Base-by-base conservation (phyloP, 2,888 invertebrate species). In the Carpatolechia fugitivella region DNA sequence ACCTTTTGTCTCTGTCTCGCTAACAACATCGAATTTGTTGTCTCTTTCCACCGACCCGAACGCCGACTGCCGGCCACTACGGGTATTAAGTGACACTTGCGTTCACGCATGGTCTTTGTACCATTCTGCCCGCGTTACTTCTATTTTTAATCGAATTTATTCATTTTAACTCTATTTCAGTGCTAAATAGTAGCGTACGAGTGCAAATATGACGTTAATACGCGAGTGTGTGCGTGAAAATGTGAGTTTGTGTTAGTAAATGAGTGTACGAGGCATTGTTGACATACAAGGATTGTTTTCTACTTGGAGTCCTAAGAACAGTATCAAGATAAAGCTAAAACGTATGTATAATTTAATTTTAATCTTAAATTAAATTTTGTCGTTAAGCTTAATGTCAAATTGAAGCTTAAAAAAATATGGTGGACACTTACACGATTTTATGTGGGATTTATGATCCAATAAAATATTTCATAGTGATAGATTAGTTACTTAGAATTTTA, bases 301-400 rank as follows among this genome's bases (percentile, higher is more conserved):
- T 63, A 82, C 82, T 74, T 90, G 89, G 89, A 88, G 83, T 72
- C 88, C 89, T 48, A 89, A 87, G 76, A 85, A 82, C 75, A 87
- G 76, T 72, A 80, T 90, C 84, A 90, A 89, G 78, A 88, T 90
- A 84, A 90, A 89, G 76, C 83, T 90, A 53, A 90, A 90, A 83
- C 89, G 89, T 90, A 83, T 63, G 89, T 87, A 63, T 20, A 47
- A 14, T 30, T 11, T 16, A 16, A 18, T 10, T n/a, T n/a, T n/a
- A n/a, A 5, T 20, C 1, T 31, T 31, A 5, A 18, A 8, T 20
- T 16, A 20, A 18, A 16, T 41, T 20, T 40, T 16, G 18, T 6
- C 16, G 8, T 2, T 40, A 8, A 35, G 38, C n/a, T 31, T 2
- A 33, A 16, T n/a, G 5, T 20, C 5, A 7, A 11, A 18, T 18